phyloP scores from a whole-genome alignment of 2,888 invertebrate species.

The Pseudococcus jackbeardsleyi region DNA sequence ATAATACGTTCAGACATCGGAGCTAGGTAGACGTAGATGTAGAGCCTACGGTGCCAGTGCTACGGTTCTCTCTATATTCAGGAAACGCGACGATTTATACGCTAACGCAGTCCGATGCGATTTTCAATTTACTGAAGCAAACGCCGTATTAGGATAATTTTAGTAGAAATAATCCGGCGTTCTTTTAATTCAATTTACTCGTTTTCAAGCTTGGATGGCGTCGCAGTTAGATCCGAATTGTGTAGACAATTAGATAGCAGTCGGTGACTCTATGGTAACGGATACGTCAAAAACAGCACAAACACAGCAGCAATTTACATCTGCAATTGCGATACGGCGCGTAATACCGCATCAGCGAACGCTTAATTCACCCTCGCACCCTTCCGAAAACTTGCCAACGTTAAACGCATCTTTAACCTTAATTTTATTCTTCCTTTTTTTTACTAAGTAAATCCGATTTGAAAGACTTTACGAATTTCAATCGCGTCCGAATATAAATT shows the following conservation, averaged over 20 bases:
- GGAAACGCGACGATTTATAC: slow-evolving; percentile 34
- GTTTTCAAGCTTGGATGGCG: slow-evolving; percentile 62
- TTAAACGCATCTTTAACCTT: slow-evolving; percentile 56
- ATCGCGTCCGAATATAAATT: slow-evolving; percentile 44
- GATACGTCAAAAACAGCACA: slow-evolving; percentile 62
- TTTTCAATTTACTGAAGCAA: slow-evolving; percentile 51
- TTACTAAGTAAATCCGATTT: slow-evolving; percentile 31
- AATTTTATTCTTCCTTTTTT: slow-evolving; percentile 33
- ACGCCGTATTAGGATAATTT: slow-evolving; percentile 49
- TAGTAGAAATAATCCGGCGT: slow-evolving; percentile 45
- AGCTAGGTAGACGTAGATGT: not conserved
- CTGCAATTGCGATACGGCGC: slow-evolving; percentile 63
- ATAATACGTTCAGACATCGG: too few species aligned
- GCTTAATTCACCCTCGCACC: slow-evolving; percentile 58
- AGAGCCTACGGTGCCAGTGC: not conserved
- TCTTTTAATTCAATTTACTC: slow-evolving; percentile 61
- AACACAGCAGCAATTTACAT: slow-evolving; percentile 61
- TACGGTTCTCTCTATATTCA: not conserved
- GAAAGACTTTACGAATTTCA: slow-evolving; percentile 54
- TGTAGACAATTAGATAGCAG: slow-evolving; percentile 61
- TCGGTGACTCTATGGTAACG: slow-evolving; percentile 54
- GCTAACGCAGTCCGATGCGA: slow-evolving; percentile 43
- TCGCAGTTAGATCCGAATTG: slow-evolving; percentile 57
- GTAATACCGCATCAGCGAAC: slow-evolving; percentile 63
- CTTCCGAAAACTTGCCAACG: slow-evolving; percentile 45